These are phyloP conservation scores for Rhea pennata DNA, from an alignment of 2,113 vertebrate genomes.

Conservation along the genomic window DNA sequence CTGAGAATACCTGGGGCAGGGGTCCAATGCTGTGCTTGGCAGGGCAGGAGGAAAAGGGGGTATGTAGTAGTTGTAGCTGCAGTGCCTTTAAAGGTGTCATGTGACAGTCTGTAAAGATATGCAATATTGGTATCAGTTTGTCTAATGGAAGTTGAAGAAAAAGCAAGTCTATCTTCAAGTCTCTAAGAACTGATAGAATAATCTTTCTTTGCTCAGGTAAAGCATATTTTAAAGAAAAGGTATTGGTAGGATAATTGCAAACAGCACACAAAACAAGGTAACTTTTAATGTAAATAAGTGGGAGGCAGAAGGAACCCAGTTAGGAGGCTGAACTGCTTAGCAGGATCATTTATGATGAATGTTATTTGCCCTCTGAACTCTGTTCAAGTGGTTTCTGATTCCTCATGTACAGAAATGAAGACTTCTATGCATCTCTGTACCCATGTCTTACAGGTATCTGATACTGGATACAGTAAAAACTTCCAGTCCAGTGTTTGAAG, in stretches of 20 bases:
- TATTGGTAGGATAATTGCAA: neutral
- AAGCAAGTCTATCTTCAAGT: neutral
- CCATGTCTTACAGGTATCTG: neutral
- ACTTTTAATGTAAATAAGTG: neutral
- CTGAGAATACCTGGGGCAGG: no score
- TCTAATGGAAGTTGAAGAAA: neutral
- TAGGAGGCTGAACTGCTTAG: neutral
- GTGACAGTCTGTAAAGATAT: neutral
- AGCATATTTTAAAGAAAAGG: neutral
- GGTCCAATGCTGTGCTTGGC: neutral
- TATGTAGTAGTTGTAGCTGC: neutral
- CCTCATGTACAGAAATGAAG: fast-evolving
- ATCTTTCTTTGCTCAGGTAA: neutral
- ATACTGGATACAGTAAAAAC: neutral
- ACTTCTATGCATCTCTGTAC: neutral
- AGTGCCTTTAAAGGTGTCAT: neutral
- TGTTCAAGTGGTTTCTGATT: neutral
- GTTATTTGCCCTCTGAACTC: neutral
- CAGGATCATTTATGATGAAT: neutral
- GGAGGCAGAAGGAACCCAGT: neutral
- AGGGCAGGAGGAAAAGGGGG: no score
- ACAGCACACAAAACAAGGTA: no score
- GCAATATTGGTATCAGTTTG: fast-evolving
- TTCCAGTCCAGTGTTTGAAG: neutral
- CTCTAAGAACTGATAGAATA: neutral